Percentiles rank a stretch among this genome's conserved stretches.
Conservation (phyloP, 2,888 invertebrate species). For the Erebia epiphron region DNA sequence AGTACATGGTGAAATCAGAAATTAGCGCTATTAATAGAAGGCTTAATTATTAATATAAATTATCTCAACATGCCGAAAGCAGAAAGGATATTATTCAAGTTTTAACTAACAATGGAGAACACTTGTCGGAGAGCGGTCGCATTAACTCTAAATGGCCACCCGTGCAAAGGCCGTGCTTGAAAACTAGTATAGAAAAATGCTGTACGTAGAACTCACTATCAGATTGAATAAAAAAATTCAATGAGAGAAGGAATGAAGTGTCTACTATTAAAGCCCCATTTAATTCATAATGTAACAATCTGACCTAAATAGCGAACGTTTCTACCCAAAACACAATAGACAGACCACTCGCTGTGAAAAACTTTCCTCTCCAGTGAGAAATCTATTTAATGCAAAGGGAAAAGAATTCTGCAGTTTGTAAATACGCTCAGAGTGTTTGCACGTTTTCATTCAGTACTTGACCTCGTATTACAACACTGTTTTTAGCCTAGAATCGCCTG, state of each 20-base stretch:
- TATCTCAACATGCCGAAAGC: background rate
- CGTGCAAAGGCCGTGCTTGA: background rate
- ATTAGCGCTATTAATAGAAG: background rate
- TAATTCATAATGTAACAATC: constrained; percentile 16
- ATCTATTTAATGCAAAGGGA: constrained; percentile 27
- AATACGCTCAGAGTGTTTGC: constrained; percentile 27
- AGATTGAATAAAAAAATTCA: background rate
- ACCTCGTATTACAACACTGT: constrained; percentile 25
- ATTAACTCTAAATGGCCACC: background rate
- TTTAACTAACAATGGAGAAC: background rate
- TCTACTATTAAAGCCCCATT: constrained; percentile 2
- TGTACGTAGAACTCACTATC: too few relatives aligned
- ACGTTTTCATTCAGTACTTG: constrained; percentile 25
- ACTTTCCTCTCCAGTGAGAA: constrained; percentile 19
- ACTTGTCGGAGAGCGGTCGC: background rate
- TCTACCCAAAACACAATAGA: constrained; percentile 18
- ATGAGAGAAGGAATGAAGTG: background rate
- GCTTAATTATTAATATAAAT: too few relatives aligned
- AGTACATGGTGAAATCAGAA: too few relatives aligned
- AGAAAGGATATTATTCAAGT: background rate
- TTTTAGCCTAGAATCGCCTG: background rate
- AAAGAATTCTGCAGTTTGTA: constrained; percentile 28
- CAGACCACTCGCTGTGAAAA: constrained; percentile 20
- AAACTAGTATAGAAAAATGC: too few relatives aligned
- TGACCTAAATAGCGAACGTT: constrained; percentile 22